These are phyloP conservation scores for Pandemis heparana DNA, from an alignment of 2,888 invertebrate genomes.

Conservation along the genomic window DNA sequence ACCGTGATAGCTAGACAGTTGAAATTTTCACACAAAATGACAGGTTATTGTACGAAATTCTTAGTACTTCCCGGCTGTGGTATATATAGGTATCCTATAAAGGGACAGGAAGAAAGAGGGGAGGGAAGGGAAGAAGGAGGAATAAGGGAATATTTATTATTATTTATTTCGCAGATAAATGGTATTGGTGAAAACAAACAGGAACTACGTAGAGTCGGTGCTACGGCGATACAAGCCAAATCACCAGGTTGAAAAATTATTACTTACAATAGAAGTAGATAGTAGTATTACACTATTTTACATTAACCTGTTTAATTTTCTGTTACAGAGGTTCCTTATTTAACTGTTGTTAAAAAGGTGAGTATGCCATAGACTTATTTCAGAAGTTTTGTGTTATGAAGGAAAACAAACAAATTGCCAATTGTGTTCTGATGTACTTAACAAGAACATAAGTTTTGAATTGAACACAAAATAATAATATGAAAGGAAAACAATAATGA, in stretches of 20 bases:
- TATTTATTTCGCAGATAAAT: constrained; percentile 77
- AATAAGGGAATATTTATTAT: not conserved
- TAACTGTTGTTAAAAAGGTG: constrained; percentile 74
- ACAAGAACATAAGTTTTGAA: too few relatives aligned
- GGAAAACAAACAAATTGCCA: not conserved
- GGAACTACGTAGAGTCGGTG: constrained; percentile 86
- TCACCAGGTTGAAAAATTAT: constrained; percentile 75
- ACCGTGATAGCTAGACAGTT: too few relatives aligned
- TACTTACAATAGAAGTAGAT: too few relatives aligned
- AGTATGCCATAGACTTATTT: constrained; percentile 44
- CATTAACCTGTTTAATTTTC: constrained; percentile 22
- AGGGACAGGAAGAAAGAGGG: too few relatives aligned
- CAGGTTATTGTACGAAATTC: too few relatives aligned
- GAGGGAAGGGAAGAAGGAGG: too few relatives aligned
- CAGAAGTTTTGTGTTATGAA: not conserved
- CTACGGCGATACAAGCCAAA: constrained; percentile 88
- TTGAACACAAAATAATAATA: too few relatives aligned
- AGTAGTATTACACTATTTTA: not conserved
- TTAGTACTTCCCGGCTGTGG: too few relatives aligned
- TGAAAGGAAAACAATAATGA: too few relatives aligned
- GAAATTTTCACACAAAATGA: too few relatives aligned
- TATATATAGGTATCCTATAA: too few relatives aligned
- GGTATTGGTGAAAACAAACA: constrained; percentile 87
- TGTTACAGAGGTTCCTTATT: constrained; percentile 81
- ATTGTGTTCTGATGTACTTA: not conserved